Evolutionary conservation across 1,140 invertebrate genomes (phyloP).

Genomic region (Drosophila rufa): DNA sequence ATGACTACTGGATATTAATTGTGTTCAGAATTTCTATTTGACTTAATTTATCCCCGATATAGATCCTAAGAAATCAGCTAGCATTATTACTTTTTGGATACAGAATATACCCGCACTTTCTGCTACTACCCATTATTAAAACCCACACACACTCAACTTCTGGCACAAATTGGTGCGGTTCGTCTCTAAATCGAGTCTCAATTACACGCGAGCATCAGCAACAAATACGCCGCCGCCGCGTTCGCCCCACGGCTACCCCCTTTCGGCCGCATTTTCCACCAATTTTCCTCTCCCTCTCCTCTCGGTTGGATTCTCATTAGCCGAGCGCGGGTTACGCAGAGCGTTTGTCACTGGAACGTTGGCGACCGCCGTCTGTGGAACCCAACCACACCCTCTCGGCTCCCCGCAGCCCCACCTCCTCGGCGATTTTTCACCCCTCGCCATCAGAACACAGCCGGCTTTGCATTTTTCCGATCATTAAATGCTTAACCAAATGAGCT

Average conservation of each 20-base stretch:
- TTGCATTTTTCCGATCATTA: constrained; percentile 40
- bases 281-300: constrained; percentile 2
- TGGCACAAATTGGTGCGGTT: constrained; percentile 56
- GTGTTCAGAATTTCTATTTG: not conserved
- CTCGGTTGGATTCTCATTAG: constrained; percentile 46
- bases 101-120: constrained; percentile 18
- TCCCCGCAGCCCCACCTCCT: constrained; percentile 6
- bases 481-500: constrained; percentile 60
- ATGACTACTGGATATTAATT: not conserved
- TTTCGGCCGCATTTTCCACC: constrained; percentile 6
- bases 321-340: constrained; percentile 49
- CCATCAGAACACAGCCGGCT: constrained; percentile 10
- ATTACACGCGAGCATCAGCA: constrained; percentile 32
- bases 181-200: constrained; percentile 54
- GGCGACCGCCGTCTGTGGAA: constrained; percentile 2
- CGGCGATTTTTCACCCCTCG: constrained; percentile 9
- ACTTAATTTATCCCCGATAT: not conserved
- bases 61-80: not conserved
- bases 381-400: constrained; percentile 16
- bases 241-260: not conserved
- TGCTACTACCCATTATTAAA: constrained; percentile 20
- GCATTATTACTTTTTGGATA: not conserved
- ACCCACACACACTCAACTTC: constrained; percentile 44
- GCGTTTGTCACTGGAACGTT: constrained; percentile 12
- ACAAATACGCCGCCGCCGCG: constrained; percentile 8